These are phyloP conservation scores for Selenia dentaria DNA, from an alignment of 2,888 invertebrate species.

Conservation along the genomic window DNA sequence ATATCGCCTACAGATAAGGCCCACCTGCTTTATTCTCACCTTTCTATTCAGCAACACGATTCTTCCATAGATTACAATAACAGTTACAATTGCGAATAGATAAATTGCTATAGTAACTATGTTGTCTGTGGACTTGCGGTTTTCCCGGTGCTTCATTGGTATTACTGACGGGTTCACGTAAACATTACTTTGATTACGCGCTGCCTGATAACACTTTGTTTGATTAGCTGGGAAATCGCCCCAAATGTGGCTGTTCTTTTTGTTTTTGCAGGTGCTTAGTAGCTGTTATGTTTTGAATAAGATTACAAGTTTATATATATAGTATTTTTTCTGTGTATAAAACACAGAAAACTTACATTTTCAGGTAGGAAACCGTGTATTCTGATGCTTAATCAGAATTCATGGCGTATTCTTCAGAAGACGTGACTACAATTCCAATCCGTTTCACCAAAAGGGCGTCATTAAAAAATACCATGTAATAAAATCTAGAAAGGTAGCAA, in stretches of 20 bases:
- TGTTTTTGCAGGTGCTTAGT: too few relatives aligned
- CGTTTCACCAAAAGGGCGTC: too few relatives aligned
- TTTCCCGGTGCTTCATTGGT: conserved; percentile 20
- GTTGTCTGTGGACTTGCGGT: not conserved
- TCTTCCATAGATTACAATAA: not conserved
- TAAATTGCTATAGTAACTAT: not conserved
- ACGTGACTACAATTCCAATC: too few relatives aligned
- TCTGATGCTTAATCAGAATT: too few relatives aligned
- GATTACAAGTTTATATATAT: too few relatives aligned
- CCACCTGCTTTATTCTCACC: conserved; percentile 17
- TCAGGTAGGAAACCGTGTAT: too few relatives aligned
- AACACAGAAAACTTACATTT: too few relatives aligned
- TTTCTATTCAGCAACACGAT: not conserved
- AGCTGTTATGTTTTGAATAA: too few relatives aligned
- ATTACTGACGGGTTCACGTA: conserved; percentile 25
- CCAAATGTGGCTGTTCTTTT: conserved; percentile 3
- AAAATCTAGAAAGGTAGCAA: too few relatives aligned
- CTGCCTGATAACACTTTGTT: conserved; percentile 37
- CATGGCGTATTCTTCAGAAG: too few relatives aligned
- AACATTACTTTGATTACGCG: conserved; percentile 30
- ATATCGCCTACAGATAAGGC: conserved; percentile 10
- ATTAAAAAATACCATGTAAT: too few relatives aligned
- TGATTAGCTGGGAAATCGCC: conserved; percentile 26
- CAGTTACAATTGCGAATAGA: not conserved
- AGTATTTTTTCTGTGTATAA: too few relatives aligned